These are phyloP conservation scores for Drosophila pallidifrons DNA, from an alignment of 1,140 invertebrate species.

Conservation along the genomic window DNA sequence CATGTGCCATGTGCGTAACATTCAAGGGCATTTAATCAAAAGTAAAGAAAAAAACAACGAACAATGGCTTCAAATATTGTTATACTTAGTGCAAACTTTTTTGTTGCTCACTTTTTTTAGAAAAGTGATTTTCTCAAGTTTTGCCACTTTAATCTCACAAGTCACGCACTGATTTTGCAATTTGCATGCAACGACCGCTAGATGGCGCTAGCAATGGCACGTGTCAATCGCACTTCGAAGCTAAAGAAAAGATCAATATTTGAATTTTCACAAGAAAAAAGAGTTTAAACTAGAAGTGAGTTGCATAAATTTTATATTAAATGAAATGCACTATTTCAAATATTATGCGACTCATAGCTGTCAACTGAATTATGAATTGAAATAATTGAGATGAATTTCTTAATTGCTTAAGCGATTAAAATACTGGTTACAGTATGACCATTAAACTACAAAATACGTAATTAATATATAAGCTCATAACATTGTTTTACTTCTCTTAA, in stretches of 20 bases:
- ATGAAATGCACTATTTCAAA: not conserved
- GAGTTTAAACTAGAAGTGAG: no score
- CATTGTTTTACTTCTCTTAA: not conserved
- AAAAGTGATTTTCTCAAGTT: constrained; percentile 18
- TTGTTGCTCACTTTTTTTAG: constrained; percentile 9
- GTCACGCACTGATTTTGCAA: constrained; percentile 80
- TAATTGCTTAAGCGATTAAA: not conserved
- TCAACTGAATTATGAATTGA: not conserved
- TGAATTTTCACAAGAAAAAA: constrained; percentile 24
- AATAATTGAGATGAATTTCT: not conserved
- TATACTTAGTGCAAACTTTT: constrained; percentile 5
- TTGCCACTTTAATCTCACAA: constrained; percentile 56
- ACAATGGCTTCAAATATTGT: not conserved
- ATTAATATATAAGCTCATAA: not conserved
- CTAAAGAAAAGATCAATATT: constrained; percentile 32
- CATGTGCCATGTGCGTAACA: constrained; percentile 56
- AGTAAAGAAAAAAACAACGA: constrained; percentile 3
- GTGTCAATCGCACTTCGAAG: constrained; percentile 48
- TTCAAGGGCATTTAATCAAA: constrained; percentile 37
- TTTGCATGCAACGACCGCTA: constrained; percentile 68
- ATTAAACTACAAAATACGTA: not conserved
- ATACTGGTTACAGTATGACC: not conserved
- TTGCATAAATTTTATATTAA: no score
- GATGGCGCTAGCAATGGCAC: constrained; percentile 60
- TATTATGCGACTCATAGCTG: not conserved